phyloP scores from a whole-genome alignment of 2,888 invertebrate genomes.

The Pachliopta kotzebuea region DNA sequence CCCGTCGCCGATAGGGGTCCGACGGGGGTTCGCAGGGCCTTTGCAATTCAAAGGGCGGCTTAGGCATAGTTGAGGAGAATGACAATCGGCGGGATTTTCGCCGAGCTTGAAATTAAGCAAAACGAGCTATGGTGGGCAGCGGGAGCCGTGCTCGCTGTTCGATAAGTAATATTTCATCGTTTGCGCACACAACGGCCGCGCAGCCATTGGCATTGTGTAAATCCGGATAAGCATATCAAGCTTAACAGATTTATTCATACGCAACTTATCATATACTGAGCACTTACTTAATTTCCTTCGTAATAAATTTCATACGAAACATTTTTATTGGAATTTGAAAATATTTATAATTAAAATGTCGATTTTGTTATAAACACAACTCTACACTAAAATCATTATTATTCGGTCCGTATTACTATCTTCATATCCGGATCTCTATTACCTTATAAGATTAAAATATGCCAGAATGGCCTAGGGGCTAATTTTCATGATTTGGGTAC shows the following conservation, averaged over 20 bases:
- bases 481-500: too few relatives aligned
- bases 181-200: conserved; percentile 55
- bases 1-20: conserved; percentile 63
- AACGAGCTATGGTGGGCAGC: conserved; percentile 29
- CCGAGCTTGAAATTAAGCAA: conserved; percentile 45
- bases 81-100: conserved; percentile 34
- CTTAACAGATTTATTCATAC: conserved; percentile 52
- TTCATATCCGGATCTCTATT: too few relatives aligned
- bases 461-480: too few relatives aligned
- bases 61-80: conserved; percentile 52
- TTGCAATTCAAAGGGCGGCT: conserved; percentile 52
- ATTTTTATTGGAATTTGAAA: neutral
- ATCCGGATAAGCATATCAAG: conserved; percentile 57
- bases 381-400: too few relatives aligned
- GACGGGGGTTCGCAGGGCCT: conserved; percentile 57
- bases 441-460: too few relatives aligned
- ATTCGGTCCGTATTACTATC: too few relatives aligned
- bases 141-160: conserved; percentile 43
- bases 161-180: conserved; percentile 64
- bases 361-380: too few relatives aligned
- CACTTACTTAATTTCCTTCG: neutral
- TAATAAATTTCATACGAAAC: neutral
- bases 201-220: conserved; percentile 61
- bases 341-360: too few relatives aligned
- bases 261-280: conserved; percentile 14